These are phyloP conservation scores for Athripsodes cinereus DNA, from an alignment of 2,888 invertebrate species.

Conservation along the genomic window DNA sequence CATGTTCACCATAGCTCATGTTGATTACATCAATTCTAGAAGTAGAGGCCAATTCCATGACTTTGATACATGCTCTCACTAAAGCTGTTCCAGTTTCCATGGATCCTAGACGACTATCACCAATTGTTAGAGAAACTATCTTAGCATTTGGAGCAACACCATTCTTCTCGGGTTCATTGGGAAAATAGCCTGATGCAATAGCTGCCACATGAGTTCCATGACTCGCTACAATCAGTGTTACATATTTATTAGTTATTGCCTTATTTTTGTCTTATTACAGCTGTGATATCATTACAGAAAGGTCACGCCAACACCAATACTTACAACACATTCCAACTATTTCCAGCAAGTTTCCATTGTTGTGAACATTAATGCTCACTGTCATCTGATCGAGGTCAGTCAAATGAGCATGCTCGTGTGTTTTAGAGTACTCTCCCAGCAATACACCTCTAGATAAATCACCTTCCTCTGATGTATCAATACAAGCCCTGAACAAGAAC, in stretches of 20 bases:
- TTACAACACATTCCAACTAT: constrained; percentile 92
- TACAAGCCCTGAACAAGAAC: constrained; percentile 66
- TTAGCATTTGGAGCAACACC: constrained; percentile 97
- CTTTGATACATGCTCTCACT: constrained; percentile 83
- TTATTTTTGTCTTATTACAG: too few relatives aligned
- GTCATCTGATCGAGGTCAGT: constrained; percentile 77
- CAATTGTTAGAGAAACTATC: constrained; percentile 86
- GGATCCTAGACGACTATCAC: constrained; percentile 85
- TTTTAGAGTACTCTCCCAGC: constrained; percentile 76
- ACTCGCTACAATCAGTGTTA: constrained; percentile 71
- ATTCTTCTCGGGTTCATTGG: constrained; percentile 78
- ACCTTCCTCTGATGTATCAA: constrained; percentile 79
- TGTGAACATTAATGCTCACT: constrained; percentile 86
- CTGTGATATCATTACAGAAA: too few relatives aligned
- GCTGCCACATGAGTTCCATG: constrained; percentile 98
- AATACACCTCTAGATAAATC: constrained; percentile 70
- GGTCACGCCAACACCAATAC: too few relatives aligned
- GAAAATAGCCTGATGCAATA: constrained; percentile 88
- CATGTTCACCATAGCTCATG: constrained; percentile 97
- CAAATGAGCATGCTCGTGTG: constrained; percentile 70
- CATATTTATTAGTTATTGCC: too few relatives aligned
- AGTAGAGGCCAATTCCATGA: constrained; percentile 64
- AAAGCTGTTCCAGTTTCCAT: constrained; percentile 97
- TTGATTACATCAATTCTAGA: constrained; percentile 83
- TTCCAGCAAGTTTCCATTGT: constrained; percentile 85